A percentile compares a stretch with the other conserved stretches of the same genome.
phyloP scores from a whole-genome alignment of 2,113 vertebrate species.

The Zapornia atra region DNA sequence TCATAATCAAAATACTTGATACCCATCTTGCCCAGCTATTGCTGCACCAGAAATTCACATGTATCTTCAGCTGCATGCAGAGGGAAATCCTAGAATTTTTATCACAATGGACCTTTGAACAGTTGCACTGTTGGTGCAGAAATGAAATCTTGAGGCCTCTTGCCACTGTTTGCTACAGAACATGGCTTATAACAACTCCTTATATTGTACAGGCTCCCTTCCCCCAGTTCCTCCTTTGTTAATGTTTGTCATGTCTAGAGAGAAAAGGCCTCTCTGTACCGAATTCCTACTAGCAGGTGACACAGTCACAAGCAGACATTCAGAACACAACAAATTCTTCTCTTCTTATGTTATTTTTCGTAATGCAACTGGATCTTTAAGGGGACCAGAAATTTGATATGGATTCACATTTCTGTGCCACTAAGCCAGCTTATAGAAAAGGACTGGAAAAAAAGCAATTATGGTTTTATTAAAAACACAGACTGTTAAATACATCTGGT shows the following conservation, averaged over 20 bases:
- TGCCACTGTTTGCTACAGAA: background rate
- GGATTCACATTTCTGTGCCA: conserved; percentile 21
- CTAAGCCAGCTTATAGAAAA: conserved; percentile 13
- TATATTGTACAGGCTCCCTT: background rate
- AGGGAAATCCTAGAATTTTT: background rate
- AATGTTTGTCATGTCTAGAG: background rate
- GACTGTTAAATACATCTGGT: conserved; percentile 69
- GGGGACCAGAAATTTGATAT: background rate
- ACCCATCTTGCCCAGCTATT: background rate
- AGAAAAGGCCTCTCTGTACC: background rate
- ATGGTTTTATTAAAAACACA: conserved; percentile 69
- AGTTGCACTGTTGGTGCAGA: background rate
- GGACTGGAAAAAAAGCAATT: conserved; percentile 42
- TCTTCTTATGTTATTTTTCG: conserved; percentile 1
- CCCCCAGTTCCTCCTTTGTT: background rate
- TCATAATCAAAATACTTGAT: background rate
- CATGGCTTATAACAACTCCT: background rate
- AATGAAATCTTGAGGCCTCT: background rate
- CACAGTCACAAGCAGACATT: background rate
- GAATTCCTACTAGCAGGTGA: background rate
- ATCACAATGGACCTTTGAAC: background rate
- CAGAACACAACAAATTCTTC: background rate
- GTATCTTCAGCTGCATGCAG: background rate
- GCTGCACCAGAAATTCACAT: background rate
- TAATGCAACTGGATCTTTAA: background rate